Percentiles rank a stretch among this genome's conserved stretches.
These are phyloP conservation scores for Tenualosa thibaudeaui DNA, from an alignment of 2,797 vertebrate genomes.

Conservation along the genomic window DNA sequence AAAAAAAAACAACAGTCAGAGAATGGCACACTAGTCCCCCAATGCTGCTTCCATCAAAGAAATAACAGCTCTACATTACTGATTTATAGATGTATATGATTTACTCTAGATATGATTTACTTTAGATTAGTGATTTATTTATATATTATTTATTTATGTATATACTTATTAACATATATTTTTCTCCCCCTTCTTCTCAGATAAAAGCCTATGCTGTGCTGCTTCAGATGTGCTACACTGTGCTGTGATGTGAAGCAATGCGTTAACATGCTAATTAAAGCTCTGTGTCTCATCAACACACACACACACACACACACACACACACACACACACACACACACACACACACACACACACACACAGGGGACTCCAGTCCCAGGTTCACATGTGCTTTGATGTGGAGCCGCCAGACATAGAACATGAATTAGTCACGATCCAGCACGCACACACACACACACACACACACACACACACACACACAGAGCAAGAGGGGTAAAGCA, in stretches of 20 bases:
- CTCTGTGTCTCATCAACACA: conserved; percentile 41
- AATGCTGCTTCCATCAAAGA: neutral
- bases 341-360: conserved; percentile 14
- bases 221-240: neutral
- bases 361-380: conserved; percentile 23
- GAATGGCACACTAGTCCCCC: neutral
- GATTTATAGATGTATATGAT: neutral
- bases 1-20: neutral
- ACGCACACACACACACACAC: conserved; percentile 20
- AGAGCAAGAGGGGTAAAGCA: neutral
- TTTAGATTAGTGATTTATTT: neutral
- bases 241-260: conserved; percentile 26
- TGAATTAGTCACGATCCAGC: conserved; percentile 37
- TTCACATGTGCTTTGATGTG: conserved; percentile 47
- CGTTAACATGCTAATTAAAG: conserved; percentile 56
- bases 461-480: neutral
- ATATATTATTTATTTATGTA: neutral
- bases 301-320: neutral
- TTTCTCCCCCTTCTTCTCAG: neutral
- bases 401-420: conserved; percentile 30
- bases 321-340: conserved; percentile 22
- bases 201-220: neutral
- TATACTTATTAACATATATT: neutral
- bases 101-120: neutral
- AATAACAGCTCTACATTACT: neutral